Percentiles rank a stretch among this genome's conserved stretches.
Evolutionary conservation across 2,797 vertebrate genomes (phyloP).

Genomic region (Luscinia luscinia): DNA sequence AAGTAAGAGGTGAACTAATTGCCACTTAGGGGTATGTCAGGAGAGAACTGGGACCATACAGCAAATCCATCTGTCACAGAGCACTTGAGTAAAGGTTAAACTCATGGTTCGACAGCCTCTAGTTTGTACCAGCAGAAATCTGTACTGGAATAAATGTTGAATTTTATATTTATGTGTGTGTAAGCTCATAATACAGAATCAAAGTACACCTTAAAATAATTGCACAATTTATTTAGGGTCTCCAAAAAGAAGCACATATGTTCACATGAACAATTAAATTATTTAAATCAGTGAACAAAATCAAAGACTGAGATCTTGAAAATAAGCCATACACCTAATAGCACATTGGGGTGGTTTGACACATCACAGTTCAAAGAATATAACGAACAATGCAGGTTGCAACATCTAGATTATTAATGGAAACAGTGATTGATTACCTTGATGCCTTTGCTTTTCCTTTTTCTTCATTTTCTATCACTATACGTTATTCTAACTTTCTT

Average conservation of each 20-base stretch:
- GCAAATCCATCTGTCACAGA: conserved; percentile 3
- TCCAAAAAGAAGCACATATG: not conserved
- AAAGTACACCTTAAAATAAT: not conserved
- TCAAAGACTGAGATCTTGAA: not conserved
- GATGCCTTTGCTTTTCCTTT: not conserved
- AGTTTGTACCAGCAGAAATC: not conserved
- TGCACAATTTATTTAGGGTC: not conserved
- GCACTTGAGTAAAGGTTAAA: conserved; percentile 3
- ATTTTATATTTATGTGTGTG: not conserved
- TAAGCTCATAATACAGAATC: not conserved
- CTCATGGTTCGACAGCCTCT: not conserved
- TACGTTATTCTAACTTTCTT: not conserved
- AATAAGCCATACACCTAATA: not conserved
- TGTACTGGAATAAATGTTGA: not conserved
- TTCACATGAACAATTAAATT: not conserved
- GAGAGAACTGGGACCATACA: not conserved
- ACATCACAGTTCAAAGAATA: not conserved
- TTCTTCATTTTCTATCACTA: not conserved
- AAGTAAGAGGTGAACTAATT: not conserved
- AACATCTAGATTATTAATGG: not conserved
- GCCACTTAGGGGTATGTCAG: not conserved
- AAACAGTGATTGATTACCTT: not conserved
- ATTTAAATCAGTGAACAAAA: not conserved
- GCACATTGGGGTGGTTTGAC: not conserved
- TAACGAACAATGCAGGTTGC: not conserved